Percentiles rank a stretch among this genome's conserved stretches.
These are phyloP conservation scores for Sander lucioperca DNA, from an alignment of 2,113 vertebrate species.

Conservation along the genomic window DNA sequence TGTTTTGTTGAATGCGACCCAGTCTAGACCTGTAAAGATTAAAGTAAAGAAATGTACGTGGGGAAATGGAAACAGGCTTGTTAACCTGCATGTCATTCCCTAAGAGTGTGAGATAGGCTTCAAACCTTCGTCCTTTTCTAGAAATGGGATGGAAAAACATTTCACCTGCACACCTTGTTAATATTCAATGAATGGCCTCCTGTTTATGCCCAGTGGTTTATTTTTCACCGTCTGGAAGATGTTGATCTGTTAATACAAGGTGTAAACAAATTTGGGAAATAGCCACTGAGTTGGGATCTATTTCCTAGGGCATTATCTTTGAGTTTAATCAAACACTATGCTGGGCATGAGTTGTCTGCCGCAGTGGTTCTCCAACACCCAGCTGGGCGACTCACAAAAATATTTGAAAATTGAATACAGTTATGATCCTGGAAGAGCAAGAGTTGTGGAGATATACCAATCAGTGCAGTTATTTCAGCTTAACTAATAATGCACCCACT, in stretches of 20 bases:
- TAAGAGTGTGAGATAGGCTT: neutral
- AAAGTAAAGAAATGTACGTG: neutral
- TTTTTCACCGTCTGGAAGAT: slow-evolving; percentile 5
- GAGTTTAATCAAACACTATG: slow-evolving; percentile 1
- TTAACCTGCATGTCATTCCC: neutral
- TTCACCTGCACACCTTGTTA: slow-evolving; percentile 27
- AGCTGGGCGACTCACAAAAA: neutral
- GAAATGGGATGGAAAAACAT: neutral
- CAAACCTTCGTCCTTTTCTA: neutral
- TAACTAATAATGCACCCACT: slow-evolving; percentile 13
- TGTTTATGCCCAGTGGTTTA: slow-evolving; percentile 10
- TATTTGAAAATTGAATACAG: neutral
- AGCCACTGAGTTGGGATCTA: slow-evolving; percentile 8
- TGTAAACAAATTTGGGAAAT: slow-evolving; percentile 9
- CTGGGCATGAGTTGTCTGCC: neutral
- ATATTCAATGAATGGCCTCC: slow-evolving; percentile 8
- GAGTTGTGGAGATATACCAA: neutral
- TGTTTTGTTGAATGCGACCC: neutral
- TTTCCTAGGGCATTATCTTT: slow-evolving; percentile 8
- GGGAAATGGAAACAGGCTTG: neutral
- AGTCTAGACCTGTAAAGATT: neutral
- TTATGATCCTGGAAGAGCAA: neutral
- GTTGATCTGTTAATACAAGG: neutral
- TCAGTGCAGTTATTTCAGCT: slow-evolving; percentile 10
- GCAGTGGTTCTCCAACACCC: neutral